Percentiles rank a stretch among this genome's conserved stretches.
These are phyloP conservation scores for Cossypha dichroa DNA, from an alignment of 2,797 vertebrate species.

Conservation along the genomic window DNA sequence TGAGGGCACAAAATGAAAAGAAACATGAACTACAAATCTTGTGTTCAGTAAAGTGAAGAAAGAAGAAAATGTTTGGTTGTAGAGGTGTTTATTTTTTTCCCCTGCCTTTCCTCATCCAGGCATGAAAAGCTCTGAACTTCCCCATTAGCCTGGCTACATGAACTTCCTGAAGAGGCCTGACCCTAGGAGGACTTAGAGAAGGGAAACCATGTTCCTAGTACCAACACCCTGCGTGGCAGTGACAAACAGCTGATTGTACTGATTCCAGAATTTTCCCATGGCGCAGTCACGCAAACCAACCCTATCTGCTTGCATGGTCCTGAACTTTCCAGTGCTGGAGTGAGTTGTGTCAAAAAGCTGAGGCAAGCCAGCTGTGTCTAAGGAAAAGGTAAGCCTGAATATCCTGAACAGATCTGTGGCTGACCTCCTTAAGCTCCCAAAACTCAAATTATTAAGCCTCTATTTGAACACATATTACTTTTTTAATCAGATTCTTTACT, in stretches of 20 bases:
- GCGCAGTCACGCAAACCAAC: background rate
- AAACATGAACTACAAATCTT: background rate
- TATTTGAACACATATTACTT: background rate
- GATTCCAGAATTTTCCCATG: background rate
- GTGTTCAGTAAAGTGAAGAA: background rate
- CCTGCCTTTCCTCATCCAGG: background rate
- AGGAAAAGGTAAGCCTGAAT: background rate
- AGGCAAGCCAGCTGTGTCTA: background rate
- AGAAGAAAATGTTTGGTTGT: background rate
- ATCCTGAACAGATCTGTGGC: accelerated
- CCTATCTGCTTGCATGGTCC: background rate
- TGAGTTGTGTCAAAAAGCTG: background rate
- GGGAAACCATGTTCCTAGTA: background rate
- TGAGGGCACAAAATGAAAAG: background rate
- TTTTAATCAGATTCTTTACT: background rate
- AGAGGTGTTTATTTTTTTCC: background rate
- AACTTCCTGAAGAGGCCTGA: background rate
- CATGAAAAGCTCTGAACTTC: background rate
- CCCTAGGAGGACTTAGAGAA: background rate
- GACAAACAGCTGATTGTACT: background rate
- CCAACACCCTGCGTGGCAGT: accelerated
- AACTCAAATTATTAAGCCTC: background rate
- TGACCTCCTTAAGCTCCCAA: background rate
- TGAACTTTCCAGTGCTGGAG: background rate
- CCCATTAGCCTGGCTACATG: background rate